Percentiles rank a stretch among this genome's conserved stretches.
Evolutionary conservation across 2,797 vertebrate species (phyloP).

Genomic region (Trichosurus vulpecula): DNA sequence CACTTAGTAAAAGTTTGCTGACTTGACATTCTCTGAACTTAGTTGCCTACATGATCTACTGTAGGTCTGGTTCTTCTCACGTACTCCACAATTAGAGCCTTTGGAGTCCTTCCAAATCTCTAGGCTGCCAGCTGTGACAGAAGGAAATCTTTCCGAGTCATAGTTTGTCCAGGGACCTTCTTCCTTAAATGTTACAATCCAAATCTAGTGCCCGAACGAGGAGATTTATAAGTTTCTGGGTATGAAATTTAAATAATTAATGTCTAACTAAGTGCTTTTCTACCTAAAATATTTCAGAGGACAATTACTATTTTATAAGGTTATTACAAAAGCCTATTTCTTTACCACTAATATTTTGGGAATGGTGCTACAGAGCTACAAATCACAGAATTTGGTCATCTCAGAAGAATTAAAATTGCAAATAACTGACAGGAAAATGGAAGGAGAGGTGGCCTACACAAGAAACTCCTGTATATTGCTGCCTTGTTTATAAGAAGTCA

Average conservation of each 20-base stretch:
- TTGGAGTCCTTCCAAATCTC: background rate
- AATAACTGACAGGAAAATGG: background rate
- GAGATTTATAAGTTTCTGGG: background rate
- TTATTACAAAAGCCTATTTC: background rate
- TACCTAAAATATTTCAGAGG: constrained; percentile 2
- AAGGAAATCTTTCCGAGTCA: background rate
- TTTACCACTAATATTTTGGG: background rate
- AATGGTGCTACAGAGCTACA: background rate
- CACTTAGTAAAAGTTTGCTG: background rate
- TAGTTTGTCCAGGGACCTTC: background rate
- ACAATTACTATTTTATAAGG: background rate
- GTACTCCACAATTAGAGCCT: background rate
- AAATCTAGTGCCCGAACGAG: background rate
- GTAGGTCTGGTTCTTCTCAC: background rate
- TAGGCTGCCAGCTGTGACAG: background rate
- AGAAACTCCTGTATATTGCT: background rate
- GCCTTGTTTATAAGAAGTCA: background rate
- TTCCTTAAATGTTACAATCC: background rate
- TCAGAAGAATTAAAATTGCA: background rate
- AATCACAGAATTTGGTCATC: background rate
- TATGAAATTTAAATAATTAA: background rate
- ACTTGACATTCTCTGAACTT: background rate
- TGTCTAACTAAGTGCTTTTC: background rate
- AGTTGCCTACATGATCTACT: background rate
- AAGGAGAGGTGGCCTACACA: background rate